Evolutionary conservation across 2,113 vertebrate genomes (phyloP).

Genomic region (Alligator sinensis): DNA sequence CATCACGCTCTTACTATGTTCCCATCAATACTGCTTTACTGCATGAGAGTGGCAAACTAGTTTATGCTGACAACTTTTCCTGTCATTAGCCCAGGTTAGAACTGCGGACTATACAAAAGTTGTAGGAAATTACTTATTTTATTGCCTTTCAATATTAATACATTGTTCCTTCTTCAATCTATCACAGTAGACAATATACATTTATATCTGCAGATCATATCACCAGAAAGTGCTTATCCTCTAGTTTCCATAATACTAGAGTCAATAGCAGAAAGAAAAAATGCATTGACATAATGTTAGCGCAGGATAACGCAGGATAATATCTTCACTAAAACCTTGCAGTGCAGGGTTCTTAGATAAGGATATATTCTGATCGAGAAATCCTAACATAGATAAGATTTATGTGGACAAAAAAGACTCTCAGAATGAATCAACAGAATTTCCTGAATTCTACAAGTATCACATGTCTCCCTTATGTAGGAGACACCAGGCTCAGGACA

Average conservation of each 20-base stretch:
- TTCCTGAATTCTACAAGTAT: not conserved
- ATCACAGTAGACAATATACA: not conserved
- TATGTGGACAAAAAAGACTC: not conserved
- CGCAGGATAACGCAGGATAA: not conserved
- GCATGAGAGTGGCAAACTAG: not conserved
- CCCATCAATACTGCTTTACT: not conserved
- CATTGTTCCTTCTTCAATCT: not conserved
- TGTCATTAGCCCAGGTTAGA: constrained; percentile 20
- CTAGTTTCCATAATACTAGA: not conserved
- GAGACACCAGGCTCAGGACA: not conserved
- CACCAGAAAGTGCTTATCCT: not conserved
- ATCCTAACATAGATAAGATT: not conserved
- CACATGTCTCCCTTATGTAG: not conserved
- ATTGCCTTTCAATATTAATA: not conserved
- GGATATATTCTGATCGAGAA: not conserved
- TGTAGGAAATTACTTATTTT: not conserved
- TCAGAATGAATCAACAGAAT: not conserved
- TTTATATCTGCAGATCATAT: not conserved
- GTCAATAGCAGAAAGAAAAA: not conserved
- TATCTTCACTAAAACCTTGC: not conserved
- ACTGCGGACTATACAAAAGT: not conserved
- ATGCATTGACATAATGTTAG: not conserved
- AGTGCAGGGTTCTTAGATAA: not conserved
- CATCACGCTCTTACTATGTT: not conserved
- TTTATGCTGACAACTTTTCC: constrained; percentile 5